phyloP scores from a whole-genome alignment of 2,113 vertebrate species.

The Centropus bengalensis region DNA sequence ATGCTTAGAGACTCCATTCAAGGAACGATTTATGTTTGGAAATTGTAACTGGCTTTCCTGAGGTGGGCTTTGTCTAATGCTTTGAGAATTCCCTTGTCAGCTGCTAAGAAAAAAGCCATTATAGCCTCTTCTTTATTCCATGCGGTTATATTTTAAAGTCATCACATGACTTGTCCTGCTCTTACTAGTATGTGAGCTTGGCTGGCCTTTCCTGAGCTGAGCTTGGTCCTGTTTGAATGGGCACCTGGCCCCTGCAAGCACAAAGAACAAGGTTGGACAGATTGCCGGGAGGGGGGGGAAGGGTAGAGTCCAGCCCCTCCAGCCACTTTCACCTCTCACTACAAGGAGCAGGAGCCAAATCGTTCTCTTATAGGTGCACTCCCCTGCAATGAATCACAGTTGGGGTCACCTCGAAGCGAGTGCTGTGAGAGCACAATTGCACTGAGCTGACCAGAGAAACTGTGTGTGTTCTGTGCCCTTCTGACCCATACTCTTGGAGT shows the following conservation, averaged over 20 bases:
- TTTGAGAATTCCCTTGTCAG: neutral
- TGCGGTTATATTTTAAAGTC: neutral
- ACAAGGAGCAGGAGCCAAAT: neutral
- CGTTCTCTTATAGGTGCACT: accelerated
- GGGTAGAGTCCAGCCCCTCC: neutral
- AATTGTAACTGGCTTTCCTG: neutral
- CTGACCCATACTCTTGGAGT: neutral
- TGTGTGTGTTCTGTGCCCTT: neutral
- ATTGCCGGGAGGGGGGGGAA: neutral
- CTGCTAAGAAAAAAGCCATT: neutral
- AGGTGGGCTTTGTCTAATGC: neutral
- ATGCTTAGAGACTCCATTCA: neutral
- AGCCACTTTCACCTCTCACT: accelerated
- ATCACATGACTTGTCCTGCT: neutral
- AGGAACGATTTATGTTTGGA: neutral
- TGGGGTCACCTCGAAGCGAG: neutral
- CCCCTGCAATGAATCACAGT: accelerated
- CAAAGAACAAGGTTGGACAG: neutral
- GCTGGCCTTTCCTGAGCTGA: neutral
- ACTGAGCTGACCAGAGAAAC: neutral
- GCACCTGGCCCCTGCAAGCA: neutral
- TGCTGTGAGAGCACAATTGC: accelerated
- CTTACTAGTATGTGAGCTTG: neutral
- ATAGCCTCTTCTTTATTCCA: neutral
- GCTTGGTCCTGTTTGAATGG: neutral